A percentile compares a stretch with the other conserved stretches of the same genome.
Conservation (phyloP, 2,888 invertebrate species). For the Hirtodrosophila confusa region DNA sequence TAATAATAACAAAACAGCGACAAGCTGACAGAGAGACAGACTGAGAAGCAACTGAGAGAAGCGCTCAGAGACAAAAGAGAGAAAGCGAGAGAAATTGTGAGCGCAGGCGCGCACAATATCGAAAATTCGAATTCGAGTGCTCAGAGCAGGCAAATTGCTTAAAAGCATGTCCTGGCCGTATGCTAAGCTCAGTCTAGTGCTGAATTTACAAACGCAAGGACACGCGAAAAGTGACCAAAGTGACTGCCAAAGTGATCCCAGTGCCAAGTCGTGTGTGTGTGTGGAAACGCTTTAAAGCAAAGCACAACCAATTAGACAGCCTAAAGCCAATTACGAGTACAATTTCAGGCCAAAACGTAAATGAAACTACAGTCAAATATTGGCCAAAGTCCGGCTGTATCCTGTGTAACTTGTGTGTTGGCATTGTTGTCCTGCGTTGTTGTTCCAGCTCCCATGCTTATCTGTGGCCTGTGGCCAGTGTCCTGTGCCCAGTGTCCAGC, state of each 20-base stretch:
- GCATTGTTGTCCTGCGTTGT: conserved; percentile 13
- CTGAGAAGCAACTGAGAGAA: not conserved
- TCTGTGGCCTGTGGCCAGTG: conserved; percentile 27
- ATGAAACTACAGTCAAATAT: conserved; percentile 15
- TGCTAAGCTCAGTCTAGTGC: conserved; percentile 75
- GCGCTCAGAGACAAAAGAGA: conserved; percentile 9
- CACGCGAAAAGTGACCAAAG: conserved; percentile 49
- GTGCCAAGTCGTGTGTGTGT: conserved; percentile 48
- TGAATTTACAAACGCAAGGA: conserved; percentile 71
- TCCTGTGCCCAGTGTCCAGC: conserved; percentile 7
- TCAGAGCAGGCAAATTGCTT: conserved; percentile 24
- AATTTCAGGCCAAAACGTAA: conserved; percentile 35
- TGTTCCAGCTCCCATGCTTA: conserved; percentile 1
- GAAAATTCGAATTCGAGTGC: conserved; percentile 58
- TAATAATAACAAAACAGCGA: conserved; percentile 66
- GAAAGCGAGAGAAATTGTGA: not conserved
- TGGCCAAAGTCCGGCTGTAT: conserved; percentile 11
- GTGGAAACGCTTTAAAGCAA: conserved; percentile 11
- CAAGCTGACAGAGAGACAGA: conserved; percentile 9
- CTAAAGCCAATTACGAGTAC: conserved; percentile 31
- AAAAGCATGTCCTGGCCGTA: conserved; percentile 71
- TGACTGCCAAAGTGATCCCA: conserved; percentile 37
- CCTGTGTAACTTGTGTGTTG: not conserved
- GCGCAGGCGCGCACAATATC: conserved; percentile 55
- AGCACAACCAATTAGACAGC: conserved; percentile 37